Conservation (phyloP, 2,888 invertebrate species). For the Lymantria monacha region DNA sequence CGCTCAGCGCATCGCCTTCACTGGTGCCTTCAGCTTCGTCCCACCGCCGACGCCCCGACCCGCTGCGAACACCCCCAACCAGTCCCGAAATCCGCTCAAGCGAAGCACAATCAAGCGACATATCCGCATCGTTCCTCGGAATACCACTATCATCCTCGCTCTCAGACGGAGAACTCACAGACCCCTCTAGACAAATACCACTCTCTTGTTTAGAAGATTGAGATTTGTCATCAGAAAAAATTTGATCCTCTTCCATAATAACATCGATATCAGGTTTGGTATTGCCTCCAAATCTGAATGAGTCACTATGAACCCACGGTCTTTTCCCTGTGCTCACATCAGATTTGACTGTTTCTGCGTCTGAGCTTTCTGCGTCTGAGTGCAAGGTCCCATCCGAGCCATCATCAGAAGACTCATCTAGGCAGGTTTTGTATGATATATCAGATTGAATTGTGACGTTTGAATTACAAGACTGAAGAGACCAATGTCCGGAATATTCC, state of each 20-base stretch:
- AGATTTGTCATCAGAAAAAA: conserved; percentile 45
- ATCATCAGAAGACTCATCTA: conserved; percentile 66
- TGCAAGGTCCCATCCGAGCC: conserved; percentile 67
- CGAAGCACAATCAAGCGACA: conserved; percentile 73
- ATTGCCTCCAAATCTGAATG: conserved; percentile 64
- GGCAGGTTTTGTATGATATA: conserved; percentile 66
- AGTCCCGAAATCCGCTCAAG: conserved; percentile 72
- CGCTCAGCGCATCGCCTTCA: conserved; percentile 74
- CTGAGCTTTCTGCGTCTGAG: conserved; percentile 69
- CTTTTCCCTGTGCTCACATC: conserved; percentile 65
- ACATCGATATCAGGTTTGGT: conserved; percentile 49
- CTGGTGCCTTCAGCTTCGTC: conserved; percentile 72
- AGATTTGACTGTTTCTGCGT: conserved; percentile 70
- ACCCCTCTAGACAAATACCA: conserved; percentile 64
- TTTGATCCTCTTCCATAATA: conserved; percentile 51
- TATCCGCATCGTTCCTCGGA: conserved; percentile 60
- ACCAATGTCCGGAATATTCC: conserved; percentile 76
- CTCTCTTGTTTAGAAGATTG: conserved; percentile 66
- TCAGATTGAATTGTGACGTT: conserved; percentile 69
- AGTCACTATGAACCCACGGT: conserved; percentile 74
- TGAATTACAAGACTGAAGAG: conserved; percentile 69
- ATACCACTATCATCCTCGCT: conserved; percentile 68
- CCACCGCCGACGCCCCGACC: conserved; percentile 77
- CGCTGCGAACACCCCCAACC: conserved; percentile 78
- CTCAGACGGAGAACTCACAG: conserved; percentile 66